Evolutionary conservation across 2,888 invertebrate genomes (phyloP), one percentile per base, ranked within the genome.

Genomic region (Himalopsyche kuldschensis): DNA sequence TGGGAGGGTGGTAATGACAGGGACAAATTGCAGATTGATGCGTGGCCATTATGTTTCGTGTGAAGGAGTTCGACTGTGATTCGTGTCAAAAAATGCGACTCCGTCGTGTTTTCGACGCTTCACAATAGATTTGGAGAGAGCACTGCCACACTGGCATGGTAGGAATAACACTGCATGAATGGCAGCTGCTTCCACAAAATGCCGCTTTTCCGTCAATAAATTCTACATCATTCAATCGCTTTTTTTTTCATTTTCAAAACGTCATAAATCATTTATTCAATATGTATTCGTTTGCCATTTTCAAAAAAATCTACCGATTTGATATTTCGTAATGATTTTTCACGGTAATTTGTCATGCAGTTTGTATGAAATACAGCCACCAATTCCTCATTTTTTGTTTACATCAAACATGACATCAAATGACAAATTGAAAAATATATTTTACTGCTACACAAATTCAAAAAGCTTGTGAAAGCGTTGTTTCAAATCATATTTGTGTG

Each of bases 21-120:
- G 69, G 79, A 79, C 32, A 79, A 69, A 79, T 63, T 35, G 32
- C 48, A 6, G 63, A 79, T 55, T 79, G 35, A 32, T 79, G 32
- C 69, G 17, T 35, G 35, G n/a, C 76, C 76, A 76, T 76, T 76
- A 76, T 76, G 76, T n/a, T 76, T 76, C 32, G 76, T 27, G 31
- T 41, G 76, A 76, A 35, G 41, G 76, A 17, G 76, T 24, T 76
- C 24, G 76, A 76, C 76, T 20, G 76, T 32, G 76, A 41, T 76
- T 32, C 32, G 76, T 41, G 41, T 41, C 41, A 76, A 76, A 76
- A 76, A 76, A 76, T 32, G 35, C 31, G 15, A 8, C 76, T n/a
- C 31, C 41, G 10, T 32, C 76, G 76, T 41, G 20, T 76, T 15
- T 30, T 69, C 27, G 20, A 1, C 55, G 10, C 20, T 55, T 55